A percentile compares a stretch with the other conserved stretches of the same genome.
Conservation (phyloP, 2,888 invertebrate genomes). For the Drosophila percnosoma region DNA sequence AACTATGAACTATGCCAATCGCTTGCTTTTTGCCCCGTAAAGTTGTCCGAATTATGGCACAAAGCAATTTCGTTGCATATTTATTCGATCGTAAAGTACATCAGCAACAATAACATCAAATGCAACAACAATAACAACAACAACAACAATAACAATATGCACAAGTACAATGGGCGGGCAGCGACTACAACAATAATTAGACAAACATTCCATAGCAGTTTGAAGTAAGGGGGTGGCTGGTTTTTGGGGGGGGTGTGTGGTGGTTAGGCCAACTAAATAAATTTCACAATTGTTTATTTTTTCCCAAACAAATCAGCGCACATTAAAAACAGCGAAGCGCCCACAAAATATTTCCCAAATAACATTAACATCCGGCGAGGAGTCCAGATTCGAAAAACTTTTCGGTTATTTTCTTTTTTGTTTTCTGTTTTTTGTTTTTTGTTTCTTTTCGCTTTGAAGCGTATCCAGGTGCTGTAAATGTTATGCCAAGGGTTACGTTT, state of each 20-base stretch:
- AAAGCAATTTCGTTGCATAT: constrained; percentile 68
- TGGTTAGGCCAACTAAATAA: constrained; percentile 67
- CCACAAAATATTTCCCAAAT: constrained; percentile 56
- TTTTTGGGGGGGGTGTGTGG: neutral
- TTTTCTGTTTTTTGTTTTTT: neutral
- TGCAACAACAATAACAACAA: constrained; percentile 17
- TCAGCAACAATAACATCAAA: constrained; percentile 22
- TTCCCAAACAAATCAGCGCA: constrained; percentile 74
- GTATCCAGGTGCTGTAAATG: constrained; percentile 31
- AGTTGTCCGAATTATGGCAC: constrained; percentile 62
- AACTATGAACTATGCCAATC: constrained; percentile 34
- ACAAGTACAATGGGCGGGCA: constrained; percentile 4
- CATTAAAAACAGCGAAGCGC: constrained; percentile 72
- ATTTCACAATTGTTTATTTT: constrained; percentile 75
- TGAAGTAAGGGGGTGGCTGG: neutral
- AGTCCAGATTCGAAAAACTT: constrained; percentile 6
- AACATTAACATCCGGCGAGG: constrained; percentile 61
- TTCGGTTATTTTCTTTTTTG: neutral
- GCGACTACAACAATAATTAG: constrained; percentile 33
- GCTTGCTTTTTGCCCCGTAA: constrained; percentile 38
- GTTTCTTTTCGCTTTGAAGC: constrained; percentile 34
- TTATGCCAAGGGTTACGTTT: constrained; percentile 16
- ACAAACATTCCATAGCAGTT: constrained; percentile 47
- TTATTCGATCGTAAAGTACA: constrained; percentile 67
- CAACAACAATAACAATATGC: constrained; percentile 11